Conservation (phyloP, 1,140 invertebrate genomes). For the Harlomillsia oculata region DNA sequence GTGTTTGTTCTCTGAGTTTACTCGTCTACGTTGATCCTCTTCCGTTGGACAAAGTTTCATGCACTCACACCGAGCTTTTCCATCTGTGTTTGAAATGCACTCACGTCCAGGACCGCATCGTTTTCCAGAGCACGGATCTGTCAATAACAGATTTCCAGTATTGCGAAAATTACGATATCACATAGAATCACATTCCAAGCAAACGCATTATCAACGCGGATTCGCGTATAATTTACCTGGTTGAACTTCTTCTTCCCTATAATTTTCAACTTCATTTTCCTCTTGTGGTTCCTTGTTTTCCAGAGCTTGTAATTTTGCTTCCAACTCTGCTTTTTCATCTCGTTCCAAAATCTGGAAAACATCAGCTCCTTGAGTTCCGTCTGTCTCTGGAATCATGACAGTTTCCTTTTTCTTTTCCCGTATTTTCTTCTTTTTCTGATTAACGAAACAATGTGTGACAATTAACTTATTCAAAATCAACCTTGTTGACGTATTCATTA, state of each 20-base stretch:
- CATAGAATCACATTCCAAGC: neutral
- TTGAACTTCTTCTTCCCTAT: neutral
- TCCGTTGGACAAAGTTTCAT: conserved; percentile 71
- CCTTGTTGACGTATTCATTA: too few species aligned
- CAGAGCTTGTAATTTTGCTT: neutral
- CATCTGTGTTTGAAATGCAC: conserved; percentile 63
- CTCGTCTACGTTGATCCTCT: conserved; percentile 62
- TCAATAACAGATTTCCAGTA: neutral
- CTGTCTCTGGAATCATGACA: too few species aligned
- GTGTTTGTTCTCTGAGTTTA: conserved; percentile 37
- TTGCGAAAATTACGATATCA: too few species aligned
- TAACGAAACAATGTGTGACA: too few species aligned
- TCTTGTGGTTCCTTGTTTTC: neutral
- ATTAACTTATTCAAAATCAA: too few species aligned
- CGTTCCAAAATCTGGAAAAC: too few species aligned
- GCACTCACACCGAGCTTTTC: conserved; percentile 72
- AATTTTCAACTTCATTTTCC: neutral
- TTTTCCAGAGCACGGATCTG: conserved; percentile 72
- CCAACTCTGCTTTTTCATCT: neutral
- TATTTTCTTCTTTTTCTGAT: too few species aligned
- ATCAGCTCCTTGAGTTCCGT: too few species aligned
- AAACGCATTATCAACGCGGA: neutral
- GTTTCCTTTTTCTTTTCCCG: too few species aligned
- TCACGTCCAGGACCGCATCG: conserved; percentile 80
- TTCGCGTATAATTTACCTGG: neutral